These are phyloP conservation scores for Tichodroma muraria DNA, from an alignment of 2,113 vertebrate genomes.

Conservation along the genomic window DNA sequence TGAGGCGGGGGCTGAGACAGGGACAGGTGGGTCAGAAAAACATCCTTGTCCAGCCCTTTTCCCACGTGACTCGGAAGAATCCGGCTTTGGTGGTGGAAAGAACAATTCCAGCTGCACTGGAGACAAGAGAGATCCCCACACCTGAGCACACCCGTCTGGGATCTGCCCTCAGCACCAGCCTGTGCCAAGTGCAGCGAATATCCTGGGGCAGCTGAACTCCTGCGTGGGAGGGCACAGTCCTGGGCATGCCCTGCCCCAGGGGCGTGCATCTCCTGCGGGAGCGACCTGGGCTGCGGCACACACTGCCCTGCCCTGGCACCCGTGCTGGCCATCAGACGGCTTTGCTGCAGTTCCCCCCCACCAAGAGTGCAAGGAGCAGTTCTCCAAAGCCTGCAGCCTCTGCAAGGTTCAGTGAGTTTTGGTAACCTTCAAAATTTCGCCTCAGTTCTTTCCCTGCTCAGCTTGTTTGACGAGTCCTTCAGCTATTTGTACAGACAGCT, in stretches of 20 bases:
- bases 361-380: accelerated
- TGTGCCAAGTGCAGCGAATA: neutral
- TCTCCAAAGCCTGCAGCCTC: too few species aligned
- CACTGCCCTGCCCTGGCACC: neutral
- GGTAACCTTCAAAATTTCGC: neutral
- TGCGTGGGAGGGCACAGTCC: accelerated
- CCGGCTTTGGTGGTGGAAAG: neutral
- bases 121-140: neutral
- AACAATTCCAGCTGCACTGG: neutral
- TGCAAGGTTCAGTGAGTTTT: neutral
- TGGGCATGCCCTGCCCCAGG: neutral
- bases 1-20: neutral
- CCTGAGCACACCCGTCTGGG: accelerated
- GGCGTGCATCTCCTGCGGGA: accelerated
- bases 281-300: accelerated
- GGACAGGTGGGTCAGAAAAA: neutral
- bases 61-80: accelerated
- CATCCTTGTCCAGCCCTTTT: neutral
- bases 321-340: accelerated
- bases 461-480: neutral
- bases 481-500: neutral
- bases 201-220: neutral
- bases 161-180: neutral
- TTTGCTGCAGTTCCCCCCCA: neutral
- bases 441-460: neutral